Evolutionary conservation across 2,888 invertebrate species (phyloP).

Genomic region (Uropetala carovei): DNA sequence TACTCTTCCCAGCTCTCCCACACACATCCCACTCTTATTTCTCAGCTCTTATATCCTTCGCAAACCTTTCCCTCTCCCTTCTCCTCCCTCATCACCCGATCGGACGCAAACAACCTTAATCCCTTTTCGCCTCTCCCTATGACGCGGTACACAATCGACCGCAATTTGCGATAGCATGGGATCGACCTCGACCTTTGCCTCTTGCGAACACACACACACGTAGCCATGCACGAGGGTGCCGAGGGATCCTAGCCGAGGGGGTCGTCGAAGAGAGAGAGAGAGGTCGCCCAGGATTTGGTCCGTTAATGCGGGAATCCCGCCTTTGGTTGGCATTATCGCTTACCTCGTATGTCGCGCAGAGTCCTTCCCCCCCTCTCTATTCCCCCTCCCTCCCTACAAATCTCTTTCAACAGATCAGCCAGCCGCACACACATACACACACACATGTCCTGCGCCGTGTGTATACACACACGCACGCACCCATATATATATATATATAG

Average conservation of each 20-base stretch:
- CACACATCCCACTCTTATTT: too few relatives aligned
- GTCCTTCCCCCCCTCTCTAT: neutral
- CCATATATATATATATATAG: too few relatives aligned
- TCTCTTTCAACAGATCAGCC: neutral
- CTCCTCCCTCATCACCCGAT: too few relatives aligned
- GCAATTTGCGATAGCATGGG: neutral
- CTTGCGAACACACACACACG: neutral
- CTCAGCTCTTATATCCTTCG: too few relatives aligned
- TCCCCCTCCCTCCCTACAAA: neutral
- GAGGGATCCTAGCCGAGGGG: too few relatives aligned
- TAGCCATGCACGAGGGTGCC: too few relatives aligned
- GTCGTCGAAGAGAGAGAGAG: neutral
- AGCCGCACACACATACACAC: neutral
- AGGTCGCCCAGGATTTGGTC: conserved; percentile 12
- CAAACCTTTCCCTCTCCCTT: too few relatives aligned
- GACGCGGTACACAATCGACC: conserved; percentile 10
- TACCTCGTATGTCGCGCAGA: neutral
- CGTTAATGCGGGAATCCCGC: neutral
- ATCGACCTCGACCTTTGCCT: neutral
- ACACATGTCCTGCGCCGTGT: too few relatives aligned
- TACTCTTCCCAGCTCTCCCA: too few relatives aligned
- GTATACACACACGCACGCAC: too few relatives aligned
- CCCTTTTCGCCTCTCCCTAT: neutral
- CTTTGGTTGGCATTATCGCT: neutral
- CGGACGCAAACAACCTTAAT: neutral